Evolutionary conservation across 1,140 invertebrate genomes (phyloP).

Genomic region (Nephila pilipes): DNA sequence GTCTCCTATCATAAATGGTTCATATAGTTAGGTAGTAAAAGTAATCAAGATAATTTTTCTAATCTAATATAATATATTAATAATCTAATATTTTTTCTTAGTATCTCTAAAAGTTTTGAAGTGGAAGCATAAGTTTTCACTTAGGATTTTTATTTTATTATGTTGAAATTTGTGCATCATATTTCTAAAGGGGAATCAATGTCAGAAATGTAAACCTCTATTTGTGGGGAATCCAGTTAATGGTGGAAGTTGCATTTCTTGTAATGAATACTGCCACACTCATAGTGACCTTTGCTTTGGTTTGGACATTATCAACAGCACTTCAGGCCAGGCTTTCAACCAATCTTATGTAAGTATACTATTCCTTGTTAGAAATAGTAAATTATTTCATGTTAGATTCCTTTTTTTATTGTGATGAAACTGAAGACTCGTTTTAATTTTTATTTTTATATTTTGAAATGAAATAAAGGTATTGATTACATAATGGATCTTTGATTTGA

Average conservation of each 20-base stretch:
- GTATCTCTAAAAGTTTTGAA: background rate
- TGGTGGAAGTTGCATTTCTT: conserved; percentile 92
- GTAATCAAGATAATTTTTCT: too few species aligned
- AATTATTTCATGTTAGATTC: too few species aligned
- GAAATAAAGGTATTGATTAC: too few species aligned
- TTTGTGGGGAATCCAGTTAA: conserved; percentile 95
- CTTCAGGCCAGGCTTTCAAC: conserved; percentile 36
- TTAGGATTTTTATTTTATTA: background rate
- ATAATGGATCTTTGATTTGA: too few species aligned
- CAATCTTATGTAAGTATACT: conserved; percentile 57
- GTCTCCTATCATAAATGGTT: too few species aligned
- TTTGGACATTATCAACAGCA: conserved; percentile 78
- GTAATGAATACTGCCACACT: conserved; percentile 93
- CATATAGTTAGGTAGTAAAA: too few species aligned
- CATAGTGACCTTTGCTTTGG: conserved; percentile 91
- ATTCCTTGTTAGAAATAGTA: too few species aligned
- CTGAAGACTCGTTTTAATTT: too few species aligned
- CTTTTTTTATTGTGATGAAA: too few species aligned
- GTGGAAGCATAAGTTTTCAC: background rate
- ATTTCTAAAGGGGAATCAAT: conserved; percentile 84
- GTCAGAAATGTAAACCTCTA: conserved; percentile 92
- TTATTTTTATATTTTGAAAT: too few species aligned
- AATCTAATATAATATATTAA: background rate
- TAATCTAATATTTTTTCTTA: background rate
- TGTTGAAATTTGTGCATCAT: background rate